Conservation (phyloP, 2,797 vertebrate genomes). For the Poecilia velifera region DNA sequence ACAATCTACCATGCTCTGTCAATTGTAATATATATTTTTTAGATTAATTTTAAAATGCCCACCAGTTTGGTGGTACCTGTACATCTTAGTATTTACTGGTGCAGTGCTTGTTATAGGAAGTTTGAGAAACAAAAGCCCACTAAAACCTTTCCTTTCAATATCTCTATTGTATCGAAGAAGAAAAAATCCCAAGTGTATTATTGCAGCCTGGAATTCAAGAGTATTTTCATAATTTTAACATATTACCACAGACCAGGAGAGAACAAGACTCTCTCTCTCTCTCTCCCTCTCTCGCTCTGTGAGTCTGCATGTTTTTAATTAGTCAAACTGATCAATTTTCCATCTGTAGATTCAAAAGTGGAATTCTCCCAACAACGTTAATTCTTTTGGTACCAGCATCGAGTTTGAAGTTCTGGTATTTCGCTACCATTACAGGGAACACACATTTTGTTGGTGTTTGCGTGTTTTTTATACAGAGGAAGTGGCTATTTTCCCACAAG, state of each 20-base stretch:
- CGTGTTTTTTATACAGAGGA: slow-evolving; percentile 63
- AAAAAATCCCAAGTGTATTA: neutral
- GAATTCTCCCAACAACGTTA: neutral
- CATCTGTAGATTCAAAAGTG: neutral
- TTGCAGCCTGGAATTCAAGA: neutral
- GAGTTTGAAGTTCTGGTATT: neutral
- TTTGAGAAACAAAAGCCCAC: neutral
- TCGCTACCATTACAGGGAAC: slow-evolving; percentile 18
- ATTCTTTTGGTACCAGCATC: neutral
- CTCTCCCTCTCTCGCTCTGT: neutral
- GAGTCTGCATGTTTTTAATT: neutral
- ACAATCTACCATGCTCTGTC: neutral
- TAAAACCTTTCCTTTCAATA: neutral
- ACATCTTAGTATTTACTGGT: neutral
- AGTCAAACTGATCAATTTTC: neutral
- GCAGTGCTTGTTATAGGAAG: neutral
- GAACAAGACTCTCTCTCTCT: neutral
- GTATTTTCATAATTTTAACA: neutral
- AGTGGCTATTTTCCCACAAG: slow-evolving; percentile 73
- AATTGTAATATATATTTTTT: neutral
- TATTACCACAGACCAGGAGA: neutral
- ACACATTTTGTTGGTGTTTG: slow-evolving; percentile 40
- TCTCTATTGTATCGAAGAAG: neutral
- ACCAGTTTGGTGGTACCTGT: neutral
- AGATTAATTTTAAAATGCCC: neutral